Conservation (phyloP, 2,113 vertebrate genomes). For the Scomber scombrus region DNA sequence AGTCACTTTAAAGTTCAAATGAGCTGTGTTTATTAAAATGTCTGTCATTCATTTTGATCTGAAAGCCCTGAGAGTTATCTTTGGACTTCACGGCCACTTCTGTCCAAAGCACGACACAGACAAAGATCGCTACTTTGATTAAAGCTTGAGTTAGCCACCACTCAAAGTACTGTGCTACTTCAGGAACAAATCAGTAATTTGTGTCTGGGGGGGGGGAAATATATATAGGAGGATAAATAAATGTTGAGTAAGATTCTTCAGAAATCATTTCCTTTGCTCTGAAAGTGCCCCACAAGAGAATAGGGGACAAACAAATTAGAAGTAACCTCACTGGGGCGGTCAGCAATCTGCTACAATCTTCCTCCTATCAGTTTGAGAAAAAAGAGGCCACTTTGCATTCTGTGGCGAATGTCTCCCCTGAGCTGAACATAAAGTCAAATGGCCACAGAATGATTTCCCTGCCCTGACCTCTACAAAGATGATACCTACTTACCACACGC, state of each 20-base stretch:
- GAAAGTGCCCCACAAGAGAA: constrained; percentile 42
- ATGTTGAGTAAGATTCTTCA: constrained; percentile 36
- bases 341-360: constrained; percentile 60
- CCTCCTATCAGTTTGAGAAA: constrained; percentile 60
- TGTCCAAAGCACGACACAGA: constrained; percentile 30
- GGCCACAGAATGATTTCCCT: constrained; percentile 71
- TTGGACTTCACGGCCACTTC: constrained; percentile 49
- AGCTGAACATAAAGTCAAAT: constrained; percentile 74
- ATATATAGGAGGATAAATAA: constrained; percentile 9
- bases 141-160: constrained; percentile 41
- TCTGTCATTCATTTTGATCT: constrained; percentile 53
- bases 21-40: constrained; percentile 54
- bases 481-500: constrained; percentile 61
- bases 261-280: constrained; percentile 54
- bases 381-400: constrained; percentile 73
- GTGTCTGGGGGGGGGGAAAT: not conserved
- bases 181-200: constrained; percentile 62
- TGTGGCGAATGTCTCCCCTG: constrained; percentile 48
- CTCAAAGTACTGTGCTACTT: constrained; percentile 21
- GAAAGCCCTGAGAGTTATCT: constrained; percentile 40
- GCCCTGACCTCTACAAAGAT: constrained; percentile 69
- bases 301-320: constrained; percentile 70
- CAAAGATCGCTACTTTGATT: constrained; percentile 51
- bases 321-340: constrained; percentile 69
- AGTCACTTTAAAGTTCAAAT: constrained; percentile 38